Evolutionary conservation across 2,888 invertebrate species (phyloP), one percentile per base, ranked within the genome.

Genomic region (Sepiola atlantica): DNA sequence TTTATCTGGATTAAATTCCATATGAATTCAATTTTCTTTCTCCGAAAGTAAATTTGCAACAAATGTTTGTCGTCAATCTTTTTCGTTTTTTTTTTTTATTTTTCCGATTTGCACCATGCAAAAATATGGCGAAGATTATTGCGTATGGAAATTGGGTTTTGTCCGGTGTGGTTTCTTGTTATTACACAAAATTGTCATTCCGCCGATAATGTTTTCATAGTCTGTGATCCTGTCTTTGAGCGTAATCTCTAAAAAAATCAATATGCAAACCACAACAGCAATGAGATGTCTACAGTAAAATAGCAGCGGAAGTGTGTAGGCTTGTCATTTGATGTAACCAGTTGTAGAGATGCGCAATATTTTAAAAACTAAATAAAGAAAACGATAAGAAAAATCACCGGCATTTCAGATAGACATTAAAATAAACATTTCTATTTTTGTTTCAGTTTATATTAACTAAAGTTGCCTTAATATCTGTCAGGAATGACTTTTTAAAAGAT

Each of bases 191-290:
- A 61, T 61, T 61, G 61, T 61, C 61, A 24, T 61, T 28, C 61
- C 21, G 10, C 61, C 8, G 45, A 45, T 45, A 61, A 77, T 77
- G 77, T 77, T 77, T 77, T 77, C 77, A 14, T 32, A 32, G 77
- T 77, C 77, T 77, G n/a, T 77, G 77, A 77, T 77, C 77, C 77
- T n/a, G 77, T 77, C 77, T 77, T 77, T 77, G n/a, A 77, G 18
- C 18, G 2, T 32, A 77, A 32, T 77, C 77, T n/a, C n/a, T 77
- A 77, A 77, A 77, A 77, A 77, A n/a, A 77, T 32, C n/a, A 77
- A 77, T n/a, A 77, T 77, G n/a, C 77, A 77, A n/a, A 77, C 77
- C 14, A 77, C 14, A n/a, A 16, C 16, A 32, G n/a, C n/a, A 77
- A n/a, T 32, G n/a, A 32, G n/a, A 45, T 45, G 45, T 45, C 45